phyloP scores from a whole-genome alignment of 2,888 invertebrate genomes.

The Brachylomia viminalis region DNA sequence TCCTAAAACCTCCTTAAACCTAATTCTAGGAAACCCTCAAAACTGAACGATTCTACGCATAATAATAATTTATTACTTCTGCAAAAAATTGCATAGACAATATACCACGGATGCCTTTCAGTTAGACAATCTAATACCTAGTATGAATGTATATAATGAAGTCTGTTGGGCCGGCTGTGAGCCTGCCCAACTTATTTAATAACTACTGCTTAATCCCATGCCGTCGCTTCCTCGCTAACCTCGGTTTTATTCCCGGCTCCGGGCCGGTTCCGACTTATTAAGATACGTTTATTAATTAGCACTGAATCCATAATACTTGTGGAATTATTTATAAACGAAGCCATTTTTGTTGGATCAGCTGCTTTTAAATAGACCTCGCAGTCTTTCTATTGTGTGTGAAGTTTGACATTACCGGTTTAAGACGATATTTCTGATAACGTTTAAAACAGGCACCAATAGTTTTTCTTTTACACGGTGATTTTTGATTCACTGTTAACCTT shows the following conservation, averaged over 20 bases:
- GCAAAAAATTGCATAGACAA: background rate
- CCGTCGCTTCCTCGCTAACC: constrained; percentile 61
- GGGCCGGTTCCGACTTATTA: constrained; percentile 34
- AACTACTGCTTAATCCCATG: constrained; percentile 70
- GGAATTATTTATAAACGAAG: constrained; percentile 50
- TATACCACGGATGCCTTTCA: background rate
- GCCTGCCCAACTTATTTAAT: constrained; percentile 74
- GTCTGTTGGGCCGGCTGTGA: constrained; percentile 34
- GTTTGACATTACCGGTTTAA: background rate
- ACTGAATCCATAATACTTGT: constrained; percentile 51
- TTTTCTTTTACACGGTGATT: too few species aligned
- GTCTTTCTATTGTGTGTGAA: background rate
- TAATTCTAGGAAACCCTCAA: background rate
- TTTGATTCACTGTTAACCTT: too few species aligned
- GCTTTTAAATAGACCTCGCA: constrained; percentile 6
- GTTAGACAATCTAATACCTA: background rate
- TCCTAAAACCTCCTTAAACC: too few species aligned
- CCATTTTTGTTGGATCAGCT: constrained; percentile 15
- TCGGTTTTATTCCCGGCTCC: constrained; percentile 58
- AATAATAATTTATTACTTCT: background rate
- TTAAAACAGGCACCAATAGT: background rate
- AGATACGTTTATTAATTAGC: constrained; percentile 62
- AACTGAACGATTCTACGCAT: background rate
- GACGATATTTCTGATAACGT: background rate
- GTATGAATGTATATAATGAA: background rate